Evolutionary conservation across 1,140 invertebrate species (phyloP), one percentile per base, ranked within the genome.

Genomic region (Aphelenchoides besseyi): DNA sequence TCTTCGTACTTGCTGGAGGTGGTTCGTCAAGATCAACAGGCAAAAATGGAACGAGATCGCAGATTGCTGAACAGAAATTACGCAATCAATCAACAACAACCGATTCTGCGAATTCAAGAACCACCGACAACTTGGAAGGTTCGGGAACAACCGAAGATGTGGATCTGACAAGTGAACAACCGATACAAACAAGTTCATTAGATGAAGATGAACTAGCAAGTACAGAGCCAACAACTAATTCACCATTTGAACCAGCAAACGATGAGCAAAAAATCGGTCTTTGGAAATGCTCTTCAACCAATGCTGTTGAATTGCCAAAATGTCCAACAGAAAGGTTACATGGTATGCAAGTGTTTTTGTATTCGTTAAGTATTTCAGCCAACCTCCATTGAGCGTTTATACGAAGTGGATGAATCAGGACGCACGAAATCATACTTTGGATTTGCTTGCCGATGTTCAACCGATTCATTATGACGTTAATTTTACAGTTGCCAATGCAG

Each of bases 401-500:
- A 16, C 5, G 12, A 59, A 59, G 32, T 59, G 55, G 55, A 59
- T 18, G 55, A 18, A 59, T 8, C 18, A 8, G 5, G 55, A 59
- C 12, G 18, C 32, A 8, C 55, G 55, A 12, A 59, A 59, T 33
- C 5, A 23, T 8, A 29, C 5, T 8, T 8, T 59, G 5, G 63
- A 66, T 3, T 33, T 66, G 30, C 16, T 66, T 16, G 30, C 1
- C 30, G 1, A 66, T 18, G 32, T 69, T 33, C 67, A 69, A 2
- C 67, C 67, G 18, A 69, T 69, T 16, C 67, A 69, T 30, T 69
- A 69, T 37, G 68, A 69, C 23, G 67, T 69, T 3, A 69, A 69
- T 62, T n/a, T 69, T 26, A n/a, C 67, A 12, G 57, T 69, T 37
- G 16, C 57, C 16, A 23, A 71, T 71, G 16, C 16, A 23, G 67